A percentile compares a stretch with the other conserved stretches of the same genome.
Conservation (phyloP, 1,140 invertebrate species). For the Bombus pascuorum region DNA sequence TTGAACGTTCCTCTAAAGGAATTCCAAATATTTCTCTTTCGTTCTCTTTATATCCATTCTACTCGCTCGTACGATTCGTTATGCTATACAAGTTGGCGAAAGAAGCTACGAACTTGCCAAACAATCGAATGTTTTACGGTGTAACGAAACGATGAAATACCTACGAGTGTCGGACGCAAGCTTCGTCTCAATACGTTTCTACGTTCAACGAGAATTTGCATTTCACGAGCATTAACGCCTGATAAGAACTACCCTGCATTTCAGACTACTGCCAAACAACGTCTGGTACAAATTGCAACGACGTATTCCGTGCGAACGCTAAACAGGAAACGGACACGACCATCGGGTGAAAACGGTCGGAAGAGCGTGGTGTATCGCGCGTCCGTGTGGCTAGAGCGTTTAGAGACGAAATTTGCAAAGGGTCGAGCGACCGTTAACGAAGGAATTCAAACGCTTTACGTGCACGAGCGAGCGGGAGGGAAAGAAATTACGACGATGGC, state of each 20-base stretch:
- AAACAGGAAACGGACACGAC: background rate
- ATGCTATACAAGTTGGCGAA: too few species aligned
- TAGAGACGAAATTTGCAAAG: background rate
- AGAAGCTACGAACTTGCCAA: too few species aligned
- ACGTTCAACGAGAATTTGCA: too few species aligned
- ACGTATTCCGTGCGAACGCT: background rate
- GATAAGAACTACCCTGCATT: background rate
- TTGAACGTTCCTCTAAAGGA: too few species aligned
- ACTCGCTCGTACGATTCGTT: too few species aligned
- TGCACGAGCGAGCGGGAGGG: background rate
- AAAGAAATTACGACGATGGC: slow-evolving; percentile 21
- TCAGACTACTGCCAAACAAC: background rate
- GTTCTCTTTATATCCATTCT: too few species aligned
- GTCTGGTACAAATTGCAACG: background rate
- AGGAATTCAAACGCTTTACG: slow-evolving; percentile 16
- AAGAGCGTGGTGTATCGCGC: background rate
- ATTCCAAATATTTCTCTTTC: too few species aligned
- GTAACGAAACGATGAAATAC: too few species aligned
- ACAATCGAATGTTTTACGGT: too few species aligned
- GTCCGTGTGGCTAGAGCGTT: background rate
- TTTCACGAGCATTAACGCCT: too few species aligned
- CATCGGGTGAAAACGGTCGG: slow-evolving; percentile 14
- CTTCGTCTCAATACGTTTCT: too few species aligned
- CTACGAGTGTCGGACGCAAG: too few species aligned
- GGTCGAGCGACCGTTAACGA: slow-evolving; percentile 32